phyloP scores from a whole-genome alignment of 2,797 vertebrate genomes.

The Lemur catta region DNA sequence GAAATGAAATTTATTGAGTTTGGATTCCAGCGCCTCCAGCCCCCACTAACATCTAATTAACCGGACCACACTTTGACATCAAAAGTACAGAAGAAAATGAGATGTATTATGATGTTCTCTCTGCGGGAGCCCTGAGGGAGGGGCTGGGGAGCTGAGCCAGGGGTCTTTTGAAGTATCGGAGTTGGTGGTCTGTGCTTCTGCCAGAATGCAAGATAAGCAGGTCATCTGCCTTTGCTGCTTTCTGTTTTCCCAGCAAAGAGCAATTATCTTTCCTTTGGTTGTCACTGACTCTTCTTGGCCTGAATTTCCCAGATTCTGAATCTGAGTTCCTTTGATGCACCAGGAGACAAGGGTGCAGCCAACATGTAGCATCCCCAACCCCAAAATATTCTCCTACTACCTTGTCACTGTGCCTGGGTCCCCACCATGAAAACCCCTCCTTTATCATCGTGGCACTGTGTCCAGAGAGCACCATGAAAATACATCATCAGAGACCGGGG shows the following conservation, averaged over 20 bases:
- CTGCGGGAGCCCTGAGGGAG: neutral
- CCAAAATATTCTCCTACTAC: neutral
- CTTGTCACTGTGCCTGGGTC: neutral
- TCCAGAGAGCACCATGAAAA: neutral
- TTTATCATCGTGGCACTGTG: neutral
- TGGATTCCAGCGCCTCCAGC: slow-evolving; percentile 58
- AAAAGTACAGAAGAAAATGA: slow-evolving; percentile 70
- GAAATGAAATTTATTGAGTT: slow-evolving; percentile 78
- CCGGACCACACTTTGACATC: slow-evolving; percentile 78
- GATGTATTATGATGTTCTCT: slow-evolving; percentile 65
- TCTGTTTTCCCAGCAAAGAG: slow-evolving; percentile 37
- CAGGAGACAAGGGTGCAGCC: neutral
- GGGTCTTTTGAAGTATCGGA: slow-evolving; percentile 71
- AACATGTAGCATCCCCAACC: neutral
- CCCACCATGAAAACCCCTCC: neutral
- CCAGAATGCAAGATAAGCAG: slow-evolving; percentile 65
- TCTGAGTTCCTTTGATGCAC: slow-evolving; percentile 29
- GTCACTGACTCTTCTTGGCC: slow-evolving; percentile 60
- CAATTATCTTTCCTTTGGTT: slow-evolving; percentile 60
- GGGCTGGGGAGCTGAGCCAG: slow-evolving; percentile 44
- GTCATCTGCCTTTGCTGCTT: slow-evolving; percentile 10
- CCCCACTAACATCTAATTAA: slow-evolving; percentile 83
- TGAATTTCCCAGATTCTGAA: slow-evolving; percentile 55
- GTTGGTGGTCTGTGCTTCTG: slow-evolving; percentile 66
- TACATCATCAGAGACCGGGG: neutral